Evolutionary conservation across 1,140 invertebrate genomes (phyloP).

Genomic region (Drosophila elegans): DNA sequence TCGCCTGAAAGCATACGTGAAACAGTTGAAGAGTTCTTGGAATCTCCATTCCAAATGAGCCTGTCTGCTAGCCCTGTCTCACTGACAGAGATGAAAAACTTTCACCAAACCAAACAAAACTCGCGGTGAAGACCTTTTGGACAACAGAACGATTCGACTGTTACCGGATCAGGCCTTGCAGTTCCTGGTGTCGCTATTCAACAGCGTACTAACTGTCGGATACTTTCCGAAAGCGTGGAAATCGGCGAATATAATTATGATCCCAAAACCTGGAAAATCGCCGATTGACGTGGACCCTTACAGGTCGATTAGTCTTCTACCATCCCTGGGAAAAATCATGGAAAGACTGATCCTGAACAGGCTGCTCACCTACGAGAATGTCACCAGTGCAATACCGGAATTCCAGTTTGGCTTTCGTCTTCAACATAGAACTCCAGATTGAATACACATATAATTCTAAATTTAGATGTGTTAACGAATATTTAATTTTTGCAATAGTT

Average conservation of each 20-base stretch:
- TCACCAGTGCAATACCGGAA: constrained; percentile 1
- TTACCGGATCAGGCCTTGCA: no score
- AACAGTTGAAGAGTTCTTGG: not conserved
- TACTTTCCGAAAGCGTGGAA: constrained; percentile 13
- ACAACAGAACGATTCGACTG: no score
- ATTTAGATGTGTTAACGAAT: no score
- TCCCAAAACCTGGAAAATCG: constrained; percentile 4
- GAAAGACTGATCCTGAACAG: constrained; percentile 3
- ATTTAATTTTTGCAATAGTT: no score
- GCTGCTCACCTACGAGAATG: not conserved
- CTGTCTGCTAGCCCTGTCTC: not conserved
- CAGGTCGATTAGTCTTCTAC: constrained; percentile 11
- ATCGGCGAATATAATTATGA: constrained; percentile 11
- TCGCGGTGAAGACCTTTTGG: no score
- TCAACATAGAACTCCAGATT: constrained; percentile 5
- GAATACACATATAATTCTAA: no score
- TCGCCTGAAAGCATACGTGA: not conserved
- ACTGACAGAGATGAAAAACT: not conserved
- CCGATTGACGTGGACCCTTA: constrained; percentile 8
- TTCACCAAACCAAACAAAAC: no score
- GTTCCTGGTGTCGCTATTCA: no score
- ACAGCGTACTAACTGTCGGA: constrained; percentile 7
- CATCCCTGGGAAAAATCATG: constrained; percentile 6
- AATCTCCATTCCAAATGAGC: not conserved
- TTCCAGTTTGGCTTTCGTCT: constrained; percentile 6